These are phyloP conservation scores for Hipparchia sbordonii DNA, from an alignment of 2,888 invertebrate genomes.

Conservation along the genomic window DNA sequence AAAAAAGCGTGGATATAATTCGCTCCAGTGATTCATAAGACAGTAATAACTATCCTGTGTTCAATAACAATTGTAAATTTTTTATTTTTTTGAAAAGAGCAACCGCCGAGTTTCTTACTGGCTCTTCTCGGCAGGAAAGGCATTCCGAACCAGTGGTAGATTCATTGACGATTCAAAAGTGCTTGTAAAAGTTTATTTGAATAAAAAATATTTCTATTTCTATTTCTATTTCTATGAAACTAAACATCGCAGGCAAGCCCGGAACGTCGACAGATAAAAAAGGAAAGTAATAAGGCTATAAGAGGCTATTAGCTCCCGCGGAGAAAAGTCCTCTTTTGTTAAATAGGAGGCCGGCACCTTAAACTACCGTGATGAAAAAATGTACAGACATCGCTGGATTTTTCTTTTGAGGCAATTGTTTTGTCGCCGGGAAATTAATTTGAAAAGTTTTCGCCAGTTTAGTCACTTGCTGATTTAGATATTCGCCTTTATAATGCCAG, in stretches of 20 bases:
- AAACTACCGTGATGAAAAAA: slow-evolving; percentile 24
- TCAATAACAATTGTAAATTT: too few relatives aligned
- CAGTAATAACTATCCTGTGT: too few relatives aligned
- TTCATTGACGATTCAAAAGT: too few relatives aligned
- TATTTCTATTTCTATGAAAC: too few relatives aligned
- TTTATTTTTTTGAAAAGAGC: too few relatives aligned
- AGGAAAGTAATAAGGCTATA: slow-evolving; percentile 27
- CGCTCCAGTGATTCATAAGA: too few relatives aligned
- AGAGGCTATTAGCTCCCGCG: slow-evolving; percentile 26
- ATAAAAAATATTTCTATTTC: too few relatives aligned
- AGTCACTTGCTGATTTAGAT: not conserved
- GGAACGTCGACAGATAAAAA: slow-evolving; percentile 36
- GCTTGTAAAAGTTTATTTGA: too few relatives aligned
- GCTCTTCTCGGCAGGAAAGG: too few relatives aligned
- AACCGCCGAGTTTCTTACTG: too few relatives aligned
- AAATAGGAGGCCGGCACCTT: slow-evolving; percentile 25
- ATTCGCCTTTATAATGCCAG: not conserved
- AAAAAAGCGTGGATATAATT: too few relatives aligned
- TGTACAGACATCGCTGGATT: slow-evolving; percentile 13
- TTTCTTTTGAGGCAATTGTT: slow-evolving; percentile 18
- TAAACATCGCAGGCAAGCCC: slow-evolving; percentile 31
- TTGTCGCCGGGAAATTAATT: slow-evolving; percentile 15
- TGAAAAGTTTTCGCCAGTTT: slow-evolving; percentile 7
- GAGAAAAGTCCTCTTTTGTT: slow-evolving; percentile 25
- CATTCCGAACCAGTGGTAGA: too few relatives aligned